phyloP scores from a whole-genome alignment of 1,140 invertebrate species.

The Drosophila ficusphila region DNA sequence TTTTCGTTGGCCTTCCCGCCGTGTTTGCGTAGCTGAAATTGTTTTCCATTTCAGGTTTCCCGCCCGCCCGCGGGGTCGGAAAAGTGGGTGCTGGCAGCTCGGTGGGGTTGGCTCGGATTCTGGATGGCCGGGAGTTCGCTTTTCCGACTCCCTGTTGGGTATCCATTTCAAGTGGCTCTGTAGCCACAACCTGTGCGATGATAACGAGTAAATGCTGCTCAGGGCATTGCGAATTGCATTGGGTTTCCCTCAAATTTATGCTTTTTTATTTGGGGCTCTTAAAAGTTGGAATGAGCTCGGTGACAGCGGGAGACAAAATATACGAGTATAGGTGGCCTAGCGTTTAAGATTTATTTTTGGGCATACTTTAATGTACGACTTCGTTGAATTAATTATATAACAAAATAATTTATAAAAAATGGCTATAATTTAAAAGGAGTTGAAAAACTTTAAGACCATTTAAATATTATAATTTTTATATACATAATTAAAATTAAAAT shows the following conservation, averaged over 20 bases:
- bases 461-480: too few relatives aligned
- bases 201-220: conserved; percentile 64
- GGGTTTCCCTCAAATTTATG: conserved; percentile 55
- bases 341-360: neutral
- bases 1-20: conserved; percentile 32
- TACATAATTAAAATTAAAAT: too few relatives aligned
- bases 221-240: conserved; percentile 61
- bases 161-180: conserved; percentile 64
- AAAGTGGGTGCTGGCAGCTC: conserved; percentile 3
- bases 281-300: conserved; percentile 4
- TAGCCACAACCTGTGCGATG: conserved; percentile 47
- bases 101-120: neutral
- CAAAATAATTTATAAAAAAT: neutral
- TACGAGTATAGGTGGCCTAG: conserved; percentile 13
- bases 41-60: conserved; percentile 75
- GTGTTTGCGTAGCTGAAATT: conserved; percentile 77
- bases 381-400: neutral
- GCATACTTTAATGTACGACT: neutral
- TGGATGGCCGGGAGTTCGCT: conserved; percentile 31
- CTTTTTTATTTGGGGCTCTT: conserved; percentile 1
- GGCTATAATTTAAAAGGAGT: too few relatives aligned
- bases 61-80: conserved; percentile 30
- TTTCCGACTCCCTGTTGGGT: conserved; percentile 43
- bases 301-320: conserved; percentile 3
- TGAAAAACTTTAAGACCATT: too few relatives aligned